Percentiles rank a stretch among this genome's conserved stretches.
Conservation (phyloP, 2,888 invertebrate genomes). For the Andricus quercusramuli region DNA sequence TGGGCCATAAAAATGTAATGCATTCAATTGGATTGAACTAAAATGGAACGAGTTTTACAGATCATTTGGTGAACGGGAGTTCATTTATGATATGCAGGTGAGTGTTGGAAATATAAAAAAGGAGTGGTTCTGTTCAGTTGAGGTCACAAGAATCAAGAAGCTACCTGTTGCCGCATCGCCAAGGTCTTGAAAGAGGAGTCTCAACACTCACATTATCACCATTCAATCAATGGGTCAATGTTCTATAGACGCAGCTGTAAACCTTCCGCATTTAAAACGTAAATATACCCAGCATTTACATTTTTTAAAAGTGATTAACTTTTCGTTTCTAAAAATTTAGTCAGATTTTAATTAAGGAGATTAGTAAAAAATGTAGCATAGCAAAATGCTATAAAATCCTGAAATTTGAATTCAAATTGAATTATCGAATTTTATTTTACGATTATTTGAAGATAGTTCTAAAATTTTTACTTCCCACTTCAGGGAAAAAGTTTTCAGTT, state of each 20-base stretch:
- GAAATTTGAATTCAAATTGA: too few species aligned
- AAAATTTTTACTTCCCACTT: too few species aligned
- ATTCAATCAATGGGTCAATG: conserved; percentile 30
- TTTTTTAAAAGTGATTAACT: background rate
- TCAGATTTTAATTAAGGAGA: background rate
- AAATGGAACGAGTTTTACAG: background rate
- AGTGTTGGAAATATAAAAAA: conserved; percentile 32
- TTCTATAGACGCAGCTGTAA: background rate
- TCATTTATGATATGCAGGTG: conserved; percentile 15
- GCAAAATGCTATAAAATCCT: too few species aligned
- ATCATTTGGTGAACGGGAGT: background rate
- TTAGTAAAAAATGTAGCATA: too few species aligned
- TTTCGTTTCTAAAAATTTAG: background rate
- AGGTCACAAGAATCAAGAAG: conserved; percentile 26
- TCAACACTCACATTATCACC: conserved; percentile 25
- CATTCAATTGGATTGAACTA: background rate
- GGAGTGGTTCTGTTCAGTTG: conserved; percentile 9
- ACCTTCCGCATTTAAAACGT: background rate
- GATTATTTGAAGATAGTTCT: too few species aligned
- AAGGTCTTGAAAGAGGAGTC: conserved; percentile 35
- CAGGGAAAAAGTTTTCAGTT: too few species aligned
- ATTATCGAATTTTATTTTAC: too few species aligned
- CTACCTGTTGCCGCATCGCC: conserved; percentile 29
- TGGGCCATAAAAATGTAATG: background rate
- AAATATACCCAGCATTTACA: background rate